Percentiles rank a stretch among this genome's conserved stretches.
Evolutionary conservation across 2,113 vertebrate species (phyloP).

Genomic region (Platycercus adscitus): DNA sequence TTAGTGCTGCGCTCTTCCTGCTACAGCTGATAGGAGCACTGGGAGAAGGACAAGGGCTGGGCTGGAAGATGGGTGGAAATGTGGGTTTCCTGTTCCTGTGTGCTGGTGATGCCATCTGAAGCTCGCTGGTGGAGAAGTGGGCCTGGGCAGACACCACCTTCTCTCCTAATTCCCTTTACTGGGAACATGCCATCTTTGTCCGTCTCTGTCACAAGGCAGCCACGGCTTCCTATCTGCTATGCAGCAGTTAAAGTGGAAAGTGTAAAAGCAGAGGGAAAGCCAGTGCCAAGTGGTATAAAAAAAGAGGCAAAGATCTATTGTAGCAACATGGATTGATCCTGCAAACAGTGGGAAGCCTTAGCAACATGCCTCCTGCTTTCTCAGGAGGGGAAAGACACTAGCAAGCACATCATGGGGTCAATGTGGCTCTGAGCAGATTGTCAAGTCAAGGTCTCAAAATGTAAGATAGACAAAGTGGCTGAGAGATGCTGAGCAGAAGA

Average conservation of each 20-base stretch:
- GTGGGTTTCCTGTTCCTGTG: neutral
- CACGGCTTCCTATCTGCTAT: fast-evolving
- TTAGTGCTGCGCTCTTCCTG: neutral
- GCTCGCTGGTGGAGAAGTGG: neutral
- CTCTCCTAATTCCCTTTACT: neutral
- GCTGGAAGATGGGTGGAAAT: neutral
- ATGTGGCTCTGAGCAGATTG: fast-evolving
- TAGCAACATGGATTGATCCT: fast-evolving
- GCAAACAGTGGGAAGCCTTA: neutral
- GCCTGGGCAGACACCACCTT: neutral
- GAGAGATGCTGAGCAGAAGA: neutral
- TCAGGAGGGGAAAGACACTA: neutral
- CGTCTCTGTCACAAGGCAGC: fast-evolving
- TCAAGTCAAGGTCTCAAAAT: fast-evolving
- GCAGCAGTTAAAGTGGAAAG: fast-evolving
- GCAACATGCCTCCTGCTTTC: neutral
- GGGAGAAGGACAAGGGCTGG: neutral
- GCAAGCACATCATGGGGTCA: fast-evolving
- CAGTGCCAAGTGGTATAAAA: neutral
- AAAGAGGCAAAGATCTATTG: neutral
- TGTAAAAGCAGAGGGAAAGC: neutral
- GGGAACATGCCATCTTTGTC: neutral
- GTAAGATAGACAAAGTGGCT: neutral
- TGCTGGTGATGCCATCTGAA: neutral
- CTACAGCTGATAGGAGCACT: neutral